phyloP scores from a whole-genome alignment of 2,113 vertebrate species.

The Oxyruncus cristatus region DNA sequence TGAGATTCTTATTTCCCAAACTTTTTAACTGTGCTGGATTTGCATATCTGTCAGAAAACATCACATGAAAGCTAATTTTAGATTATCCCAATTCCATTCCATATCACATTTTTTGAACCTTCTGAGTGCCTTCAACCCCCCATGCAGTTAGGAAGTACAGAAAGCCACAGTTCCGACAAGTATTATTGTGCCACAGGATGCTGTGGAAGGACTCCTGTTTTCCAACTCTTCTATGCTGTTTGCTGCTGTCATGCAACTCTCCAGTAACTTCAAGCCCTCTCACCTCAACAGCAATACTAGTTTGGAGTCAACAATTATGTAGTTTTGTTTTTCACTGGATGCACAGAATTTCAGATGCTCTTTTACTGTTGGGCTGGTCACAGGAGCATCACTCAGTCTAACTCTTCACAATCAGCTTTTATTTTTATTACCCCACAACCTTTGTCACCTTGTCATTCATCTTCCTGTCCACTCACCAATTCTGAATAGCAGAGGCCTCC shows the following conservation, averaged over 20 bases:
- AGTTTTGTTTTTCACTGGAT: background rate
- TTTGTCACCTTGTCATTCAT: background rate
- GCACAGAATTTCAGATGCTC: background rate
- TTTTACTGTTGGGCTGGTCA: background rate
- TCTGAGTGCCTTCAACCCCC: background rate
- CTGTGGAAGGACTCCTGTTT: background rate
- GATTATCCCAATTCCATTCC: background rate
- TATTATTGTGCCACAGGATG: fast-evolving
- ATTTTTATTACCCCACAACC: background rate
- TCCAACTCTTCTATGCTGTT: background rate
- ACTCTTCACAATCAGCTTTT: background rate
- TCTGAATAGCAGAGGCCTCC: background rate
- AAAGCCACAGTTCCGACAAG: too few species aligned
- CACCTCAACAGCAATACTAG: background rate
- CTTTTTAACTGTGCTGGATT: background rate
- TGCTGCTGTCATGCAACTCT: background rate
- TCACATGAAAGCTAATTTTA: background rate
- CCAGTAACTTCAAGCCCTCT: background rate
- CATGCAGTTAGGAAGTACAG: background rate
- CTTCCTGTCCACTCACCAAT: fast-evolving
- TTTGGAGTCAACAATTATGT: fast-evolving
- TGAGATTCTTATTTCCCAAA: background rate
- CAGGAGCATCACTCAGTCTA: background rate
- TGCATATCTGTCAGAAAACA: background rate
- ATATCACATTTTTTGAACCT: fast-evolving